These are phyloP conservation scores for Toxotes lorentzi DNA, from an alignment of 2,797 vertebrate species.

Conservation along the genomic window DNA sequence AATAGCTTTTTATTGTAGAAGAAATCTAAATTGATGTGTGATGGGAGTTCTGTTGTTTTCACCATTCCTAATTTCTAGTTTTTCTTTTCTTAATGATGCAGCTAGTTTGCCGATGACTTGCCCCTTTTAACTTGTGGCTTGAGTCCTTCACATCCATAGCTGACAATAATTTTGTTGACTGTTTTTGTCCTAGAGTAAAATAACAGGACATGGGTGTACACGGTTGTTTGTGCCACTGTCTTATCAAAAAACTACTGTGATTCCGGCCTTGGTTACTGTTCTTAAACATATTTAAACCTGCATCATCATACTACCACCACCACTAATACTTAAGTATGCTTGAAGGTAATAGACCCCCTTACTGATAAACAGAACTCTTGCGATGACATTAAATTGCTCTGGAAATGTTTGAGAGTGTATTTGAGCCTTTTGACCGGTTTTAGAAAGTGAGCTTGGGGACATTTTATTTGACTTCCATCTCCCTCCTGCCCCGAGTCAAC, in stretches of 20 bases:
- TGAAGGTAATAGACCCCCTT: neutral
- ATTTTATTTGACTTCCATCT: conserved; percentile 41
- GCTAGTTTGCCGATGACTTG: conserved; percentile 4
- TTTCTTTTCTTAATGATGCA: conserved; percentile 13
- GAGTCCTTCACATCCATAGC: conserved; percentile 2
- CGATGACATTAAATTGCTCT: neutral
- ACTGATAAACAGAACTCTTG: conserved; percentile 1
- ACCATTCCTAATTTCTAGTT: neutral
- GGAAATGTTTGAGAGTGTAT: conserved; percentile 7
- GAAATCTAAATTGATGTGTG: neutral
- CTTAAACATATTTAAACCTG: neutral
- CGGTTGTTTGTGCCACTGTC: conserved; percentile 6
- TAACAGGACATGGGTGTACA: conserved; percentile 26
- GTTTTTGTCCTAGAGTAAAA: conserved; percentile 20
- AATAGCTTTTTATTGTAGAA: neutral
- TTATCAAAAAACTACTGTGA: neutral
- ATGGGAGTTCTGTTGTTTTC: conserved; percentile 22
- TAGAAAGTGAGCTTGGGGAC: conserved; percentile 13
- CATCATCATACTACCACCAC: neutral
- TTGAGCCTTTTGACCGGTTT: conserved; percentile 10
- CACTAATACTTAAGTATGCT: neutral
- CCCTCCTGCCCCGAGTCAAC: conserved; percentile 43
- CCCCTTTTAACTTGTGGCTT: conserved; percentile 23
- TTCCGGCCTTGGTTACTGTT: neutral
- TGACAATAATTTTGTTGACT: conserved; percentile 26